A percentile compares a stretch with the other conserved stretches of the same genome.
phyloP scores from a whole-genome alignment of 2,797 vertebrate genomes.

The Mormyrus hasselquistii region DNA sequence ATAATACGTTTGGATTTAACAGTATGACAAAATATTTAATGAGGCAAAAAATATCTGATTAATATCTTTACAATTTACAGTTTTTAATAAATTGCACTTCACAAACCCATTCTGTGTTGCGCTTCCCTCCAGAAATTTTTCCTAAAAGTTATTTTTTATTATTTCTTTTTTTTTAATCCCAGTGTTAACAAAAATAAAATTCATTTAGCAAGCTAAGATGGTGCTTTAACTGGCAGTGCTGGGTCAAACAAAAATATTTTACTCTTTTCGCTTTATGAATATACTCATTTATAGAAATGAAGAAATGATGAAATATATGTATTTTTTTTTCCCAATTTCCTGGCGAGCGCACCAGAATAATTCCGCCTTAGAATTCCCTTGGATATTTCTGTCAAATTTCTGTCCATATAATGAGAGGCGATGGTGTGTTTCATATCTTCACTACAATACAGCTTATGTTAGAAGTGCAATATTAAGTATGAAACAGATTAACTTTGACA shows the following conservation, averaged over 20 bases:
- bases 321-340: constrained; percentile 21
- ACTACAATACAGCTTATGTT: constrained; percentile 54
- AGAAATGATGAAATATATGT: constrained; percentile 50
- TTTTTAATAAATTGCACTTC: constrained; percentile 18
- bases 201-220: constrained; percentile 68
- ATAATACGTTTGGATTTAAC: background rate
- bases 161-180: constrained; percentile 23
- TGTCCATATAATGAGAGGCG: constrained; percentile 37
- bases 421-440: constrained; percentile 55
- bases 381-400: constrained; percentile 31
- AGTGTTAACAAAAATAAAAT: constrained; percentile 63
- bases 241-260: constrained; percentile 56
- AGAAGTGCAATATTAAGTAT: constrained; percentile 60
- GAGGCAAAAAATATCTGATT: constrained; percentile 28
- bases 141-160: background rate
- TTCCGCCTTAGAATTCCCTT: constrained; percentile 20
- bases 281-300: constrained; percentile 40
- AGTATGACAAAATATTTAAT: constrained; percentile 31
- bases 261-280: constrained; percentile 44
- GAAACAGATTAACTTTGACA: constrained; percentile 46
- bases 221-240: constrained; percentile 63
- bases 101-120: constrained; percentile 19
- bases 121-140: background rate
- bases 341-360: constrained; percentile 5
- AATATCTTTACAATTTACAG: constrained; percentile 31